Percentiles rank a stretch among this genome's conserved stretches.
These are phyloP conservation scores for Hystrix cristata DNA, from an alignment of 2,113 vertebrate genomes.

Conservation along the genomic window DNA sequence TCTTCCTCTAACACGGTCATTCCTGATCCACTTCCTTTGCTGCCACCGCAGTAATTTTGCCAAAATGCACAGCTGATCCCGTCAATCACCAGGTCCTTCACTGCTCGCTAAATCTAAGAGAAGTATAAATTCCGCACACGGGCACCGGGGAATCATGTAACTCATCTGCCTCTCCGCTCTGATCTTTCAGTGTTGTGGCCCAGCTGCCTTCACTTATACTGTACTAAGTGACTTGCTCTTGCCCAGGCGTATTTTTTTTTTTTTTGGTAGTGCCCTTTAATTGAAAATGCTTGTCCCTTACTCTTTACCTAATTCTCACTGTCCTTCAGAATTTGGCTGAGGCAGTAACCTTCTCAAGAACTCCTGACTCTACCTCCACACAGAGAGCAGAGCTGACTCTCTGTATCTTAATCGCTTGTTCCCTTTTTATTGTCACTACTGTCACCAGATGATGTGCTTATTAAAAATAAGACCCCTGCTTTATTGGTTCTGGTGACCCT, in stretches of 20 bases:
- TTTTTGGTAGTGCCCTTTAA: neutral
- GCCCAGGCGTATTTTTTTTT: neutral
- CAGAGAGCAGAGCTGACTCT: neutral
- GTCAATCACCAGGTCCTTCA: neutral
- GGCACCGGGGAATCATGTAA: neutral
- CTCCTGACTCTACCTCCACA: fast-evolving
- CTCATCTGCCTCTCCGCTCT: neutral
- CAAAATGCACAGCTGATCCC: neutral
- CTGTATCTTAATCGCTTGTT: neutral
- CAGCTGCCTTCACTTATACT: neutral
- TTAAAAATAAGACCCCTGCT: too few relatives aligned
- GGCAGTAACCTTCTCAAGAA: neutral
- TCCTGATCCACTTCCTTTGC: neutral
- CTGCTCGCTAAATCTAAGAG: neutral
- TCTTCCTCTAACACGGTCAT: neutral
- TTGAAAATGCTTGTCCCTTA: neutral
- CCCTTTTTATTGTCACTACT: neutral
- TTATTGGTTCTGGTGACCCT: neutral
- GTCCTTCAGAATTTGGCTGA: neutral
- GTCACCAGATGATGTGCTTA: neutral
- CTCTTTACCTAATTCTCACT: neutral
- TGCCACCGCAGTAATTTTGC: neutral
- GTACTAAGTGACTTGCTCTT: neutral
- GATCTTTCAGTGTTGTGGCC: neutral
- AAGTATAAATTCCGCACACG: neutral